Conservation (phyloP, 1,140 invertebrate species). For the Aphis gossypii region DNA sequence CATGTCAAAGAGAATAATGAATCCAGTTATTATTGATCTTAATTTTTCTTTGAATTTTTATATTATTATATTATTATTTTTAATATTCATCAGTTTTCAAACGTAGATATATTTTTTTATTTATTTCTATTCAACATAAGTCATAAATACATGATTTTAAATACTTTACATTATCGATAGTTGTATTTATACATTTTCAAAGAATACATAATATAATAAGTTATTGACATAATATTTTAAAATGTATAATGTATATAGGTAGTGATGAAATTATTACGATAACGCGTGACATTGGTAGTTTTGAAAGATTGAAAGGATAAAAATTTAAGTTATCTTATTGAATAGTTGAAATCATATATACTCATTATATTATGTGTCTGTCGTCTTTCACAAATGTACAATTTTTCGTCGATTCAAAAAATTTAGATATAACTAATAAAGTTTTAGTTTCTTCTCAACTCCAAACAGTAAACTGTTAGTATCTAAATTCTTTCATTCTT, state of each 20-base stretch:
- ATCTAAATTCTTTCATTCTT: background rate
- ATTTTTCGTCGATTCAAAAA: background rate
- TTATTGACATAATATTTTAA: background rate
- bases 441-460: background rate
- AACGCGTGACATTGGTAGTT: background rate
- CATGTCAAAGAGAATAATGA: background rate
- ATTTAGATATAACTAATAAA: background rate
- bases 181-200: background rate
- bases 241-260: too few species aligned
- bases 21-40: background rate
- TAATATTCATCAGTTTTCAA: background rate
- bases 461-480: background rate
- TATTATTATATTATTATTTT: constrained; percentile 17
- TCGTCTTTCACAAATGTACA: background rate
- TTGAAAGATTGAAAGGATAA: background rate
- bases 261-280: background rate
- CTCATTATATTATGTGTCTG: background rate
- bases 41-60: background rate
- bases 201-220: background rate
- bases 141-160: background rate
- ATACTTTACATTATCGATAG: background rate
- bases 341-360: background rate
- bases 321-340: background rate
- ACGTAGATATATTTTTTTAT: background rate
- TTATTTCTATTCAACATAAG: background rate